Percentiles rank a stretch among this genome's conserved stretches.
Conservation (phyloP, 2,113 vertebrate genomes). For the Psammodynastes pulverulentus region DNA sequence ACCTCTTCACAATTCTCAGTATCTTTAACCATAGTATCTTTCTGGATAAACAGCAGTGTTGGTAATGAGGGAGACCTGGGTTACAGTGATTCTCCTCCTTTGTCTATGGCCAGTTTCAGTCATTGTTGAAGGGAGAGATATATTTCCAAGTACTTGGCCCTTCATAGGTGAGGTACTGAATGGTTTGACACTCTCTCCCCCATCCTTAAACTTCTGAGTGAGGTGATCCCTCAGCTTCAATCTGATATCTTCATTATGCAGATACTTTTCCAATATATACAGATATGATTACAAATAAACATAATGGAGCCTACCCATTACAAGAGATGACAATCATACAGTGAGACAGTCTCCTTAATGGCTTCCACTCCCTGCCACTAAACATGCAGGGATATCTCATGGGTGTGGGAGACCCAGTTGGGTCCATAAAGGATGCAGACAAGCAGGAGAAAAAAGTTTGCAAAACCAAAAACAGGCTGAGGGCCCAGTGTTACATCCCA, state of each 20-base stretch:
- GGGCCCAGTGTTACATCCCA: neutral
- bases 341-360: neutral
- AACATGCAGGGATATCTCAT: neutral
- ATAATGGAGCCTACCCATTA: neutral
- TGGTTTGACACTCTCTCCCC: neutral
- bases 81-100: neutral
- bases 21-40: neutral
- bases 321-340: neutral
- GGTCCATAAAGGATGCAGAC: neutral
- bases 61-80: neutral
- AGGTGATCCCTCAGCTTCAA: neutral
- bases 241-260: neutral
- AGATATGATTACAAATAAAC: neutral
- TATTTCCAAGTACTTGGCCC: neutral
- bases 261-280: neutral
- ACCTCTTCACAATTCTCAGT: neutral
- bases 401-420: neutral
- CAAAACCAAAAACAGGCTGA: neutral
- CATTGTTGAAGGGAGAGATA: neutral
- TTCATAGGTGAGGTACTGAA: neutral
- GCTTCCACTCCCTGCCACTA: neutral
- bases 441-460: neutral
- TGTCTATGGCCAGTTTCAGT: neutral
- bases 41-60: neutral
- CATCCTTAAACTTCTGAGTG: neutral